Evolutionary conservation across 1,140 invertebrate genomes (phyloP), one percentile per base, ranked within the genome.

Genomic region (Onthophagus taurus): DNA sequence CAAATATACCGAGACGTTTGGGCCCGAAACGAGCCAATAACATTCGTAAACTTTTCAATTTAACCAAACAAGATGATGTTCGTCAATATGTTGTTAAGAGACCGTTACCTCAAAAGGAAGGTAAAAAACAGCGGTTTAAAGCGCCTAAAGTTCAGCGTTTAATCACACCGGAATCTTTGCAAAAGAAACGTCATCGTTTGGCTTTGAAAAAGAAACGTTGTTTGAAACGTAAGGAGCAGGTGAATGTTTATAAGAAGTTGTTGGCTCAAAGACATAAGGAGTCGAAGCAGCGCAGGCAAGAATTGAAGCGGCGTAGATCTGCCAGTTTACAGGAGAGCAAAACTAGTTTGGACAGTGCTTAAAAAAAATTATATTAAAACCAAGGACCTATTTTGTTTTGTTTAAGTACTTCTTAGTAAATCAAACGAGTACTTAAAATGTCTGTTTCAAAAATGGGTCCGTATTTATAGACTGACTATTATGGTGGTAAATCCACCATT

Each of bases 201-300:
- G 79, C 84, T n/a, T 55, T 86, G 52, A 91, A 90, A 67, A 80
- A 77, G 56, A 73, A 74, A 43, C 75, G 84, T 46, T 72, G 72
- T 12, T 62, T 78, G 52, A 80, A 80, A 55, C 67, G 76, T 29
- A 83, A 83, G 53, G 82, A 87, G 49, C 67, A 85, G 48, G 77
- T 78, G 17, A 77, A 83, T 3, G 83, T 85, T 34, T 92, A 89
- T 59, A 81, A 83, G 13, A 87, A 88, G 57, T 60, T 91, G 29
- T 62, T 91, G 49, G 83, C 85, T 30, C 77, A 85, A 58, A 71
- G 85, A 39, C 77, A 84, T 48, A 89, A 89, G 68, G 87, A 88
- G 31, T 43, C 34, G 1, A 49, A 51, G 23, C 43, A 43, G 31
- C 19, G 23, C 6, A 30, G 41, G 12, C 41, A 47, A 41, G 51